Evolutionary conservation across 2,113 vertebrate species (phyloP).

Genomic region (Guaruba guarouba): DNA sequence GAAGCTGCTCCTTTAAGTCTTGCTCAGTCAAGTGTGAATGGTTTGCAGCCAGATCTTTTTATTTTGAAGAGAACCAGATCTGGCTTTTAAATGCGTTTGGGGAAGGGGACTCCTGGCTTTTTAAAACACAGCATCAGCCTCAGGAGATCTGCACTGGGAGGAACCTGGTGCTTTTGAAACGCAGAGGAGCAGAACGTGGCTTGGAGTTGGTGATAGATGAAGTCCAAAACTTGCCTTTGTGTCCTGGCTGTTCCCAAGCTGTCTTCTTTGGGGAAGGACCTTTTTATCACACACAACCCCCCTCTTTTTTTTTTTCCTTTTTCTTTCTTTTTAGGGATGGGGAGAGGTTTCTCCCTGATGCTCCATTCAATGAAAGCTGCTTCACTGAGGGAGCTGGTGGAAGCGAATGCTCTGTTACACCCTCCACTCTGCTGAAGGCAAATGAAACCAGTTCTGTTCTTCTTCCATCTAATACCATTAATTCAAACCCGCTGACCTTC

Average conservation of each 20-base stretch:
- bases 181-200: background rate
- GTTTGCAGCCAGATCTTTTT: background rate
- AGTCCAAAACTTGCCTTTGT: background rate
- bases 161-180: background rate
- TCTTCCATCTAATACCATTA: background rate
- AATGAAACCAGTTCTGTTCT: background rate
- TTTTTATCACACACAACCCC: background rate
- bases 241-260: background rate
- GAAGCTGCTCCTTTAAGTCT: background rate
- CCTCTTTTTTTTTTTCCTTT: accelerated
- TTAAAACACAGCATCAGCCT: background rate
- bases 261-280: background rate
- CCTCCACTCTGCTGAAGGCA: background rate
- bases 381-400: background rate
- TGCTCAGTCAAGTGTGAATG: background rate
- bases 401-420: accelerated
- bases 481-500: background rate
- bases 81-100: background rate
- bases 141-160: background rate
- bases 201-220: background rate
- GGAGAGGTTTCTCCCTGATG: background rate
- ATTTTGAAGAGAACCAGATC: background rate
- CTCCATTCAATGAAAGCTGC: accelerated
- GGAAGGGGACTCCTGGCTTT: background rate
- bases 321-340: background rate